Conservation (phyloP, 2,113 vertebrate genomes). For the Bungarus multicinctus region DNA sequence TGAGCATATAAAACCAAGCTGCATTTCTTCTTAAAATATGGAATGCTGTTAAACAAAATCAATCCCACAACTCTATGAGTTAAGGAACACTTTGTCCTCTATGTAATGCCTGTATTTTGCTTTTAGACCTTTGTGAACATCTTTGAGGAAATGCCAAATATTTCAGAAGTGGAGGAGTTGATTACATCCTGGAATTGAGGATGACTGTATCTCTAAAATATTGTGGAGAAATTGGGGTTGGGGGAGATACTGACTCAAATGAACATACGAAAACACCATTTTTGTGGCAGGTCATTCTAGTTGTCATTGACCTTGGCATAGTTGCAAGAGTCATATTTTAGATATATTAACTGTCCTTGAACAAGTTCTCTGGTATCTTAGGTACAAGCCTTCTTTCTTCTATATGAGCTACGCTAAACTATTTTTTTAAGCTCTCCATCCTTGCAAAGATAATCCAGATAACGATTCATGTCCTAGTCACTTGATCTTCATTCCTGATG, state of each 20-base stretch:
- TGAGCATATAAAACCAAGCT: not conserved
- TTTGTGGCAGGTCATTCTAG: conserved; percentile 61
- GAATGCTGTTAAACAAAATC: not conserved
- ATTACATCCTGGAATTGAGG: not conserved
- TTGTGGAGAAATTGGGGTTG: conserved; percentile 46
- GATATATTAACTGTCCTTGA: conserved; percentile 62
- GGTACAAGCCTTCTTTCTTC: conserved; percentile 49
- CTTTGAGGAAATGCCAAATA: conserved; percentile 52
- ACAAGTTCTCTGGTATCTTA: conserved; percentile 56
- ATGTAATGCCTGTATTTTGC: conserved; percentile 16
- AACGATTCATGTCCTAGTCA: conserved; percentile 43
- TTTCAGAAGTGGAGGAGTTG: conserved; percentile 48
- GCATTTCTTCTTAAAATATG: not conserved
- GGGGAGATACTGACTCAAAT: conserved; percentile 56
- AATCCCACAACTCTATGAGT: not conserved
- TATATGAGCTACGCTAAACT: conserved; percentile 39
- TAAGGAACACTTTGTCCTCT: not conserved
- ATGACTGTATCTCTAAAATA: conserved; percentile 32
- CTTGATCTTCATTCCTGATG: conserved; percentile 27
- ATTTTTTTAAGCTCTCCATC: not conserved
- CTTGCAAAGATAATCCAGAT: conserved; percentile 40
- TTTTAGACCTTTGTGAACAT: conserved; percentile 37
- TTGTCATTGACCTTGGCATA: conserved; percentile 73
- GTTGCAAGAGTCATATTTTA: conserved; percentile 66
- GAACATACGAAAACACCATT: conserved; percentile 58